Percentiles rank a stretch among this genome's conserved stretches.
These are phyloP conservation scores for Crossaster papposus DNA, from an alignment of 53 echinoderm and acorn worm species.

Conservation along the genomic window DNA sequence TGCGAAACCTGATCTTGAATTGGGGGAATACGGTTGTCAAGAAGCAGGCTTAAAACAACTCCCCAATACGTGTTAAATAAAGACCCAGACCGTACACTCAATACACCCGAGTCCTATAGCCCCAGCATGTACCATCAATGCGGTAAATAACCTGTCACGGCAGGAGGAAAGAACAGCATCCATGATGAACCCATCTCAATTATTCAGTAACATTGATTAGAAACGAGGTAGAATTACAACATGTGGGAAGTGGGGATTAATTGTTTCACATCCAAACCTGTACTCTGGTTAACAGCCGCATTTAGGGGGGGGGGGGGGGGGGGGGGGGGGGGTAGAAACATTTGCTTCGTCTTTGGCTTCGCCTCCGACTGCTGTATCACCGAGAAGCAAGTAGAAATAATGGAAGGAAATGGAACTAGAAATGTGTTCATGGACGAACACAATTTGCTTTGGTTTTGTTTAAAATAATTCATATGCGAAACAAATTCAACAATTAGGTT, in stretches of 20 bases:
- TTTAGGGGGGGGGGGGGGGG: background rate
- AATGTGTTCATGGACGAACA: too few relatives aligned
- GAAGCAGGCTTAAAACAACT: background rate
- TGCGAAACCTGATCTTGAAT: background rate
- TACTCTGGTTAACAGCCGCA: constrained; percentile 10
- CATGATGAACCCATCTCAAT: constrained; percentile 26
- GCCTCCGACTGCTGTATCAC: too few relatives aligned
- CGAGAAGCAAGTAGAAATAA: too few relatives aligned
- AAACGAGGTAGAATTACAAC: constrained; percentile 36
- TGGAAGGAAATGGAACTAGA: too few relatives aligned
- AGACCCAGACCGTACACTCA: background rate
- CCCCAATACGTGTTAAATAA: background rate
- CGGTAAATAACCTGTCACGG: background rate
- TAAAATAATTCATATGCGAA: too few relatives aligned
- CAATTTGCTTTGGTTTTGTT: too few relatives aligned
- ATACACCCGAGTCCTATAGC: constrained; percentile 1
- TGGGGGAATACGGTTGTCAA: background rate
- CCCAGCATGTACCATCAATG: background rate
- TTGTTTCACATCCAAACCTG: background rate
- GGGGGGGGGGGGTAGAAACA: too few relatives aligned
- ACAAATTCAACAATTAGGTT: too few relatives aligned
- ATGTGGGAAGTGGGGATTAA: constrained; percentile 9
- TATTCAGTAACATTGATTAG: constrained; percentile 44
- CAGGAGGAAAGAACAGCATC: background rate
- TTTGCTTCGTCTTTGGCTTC: background rate